Evolutionary conservation across 2,888 invertebrate genomes (phyloP).

Genomic region (Caenorhabditis afra): DNA sequence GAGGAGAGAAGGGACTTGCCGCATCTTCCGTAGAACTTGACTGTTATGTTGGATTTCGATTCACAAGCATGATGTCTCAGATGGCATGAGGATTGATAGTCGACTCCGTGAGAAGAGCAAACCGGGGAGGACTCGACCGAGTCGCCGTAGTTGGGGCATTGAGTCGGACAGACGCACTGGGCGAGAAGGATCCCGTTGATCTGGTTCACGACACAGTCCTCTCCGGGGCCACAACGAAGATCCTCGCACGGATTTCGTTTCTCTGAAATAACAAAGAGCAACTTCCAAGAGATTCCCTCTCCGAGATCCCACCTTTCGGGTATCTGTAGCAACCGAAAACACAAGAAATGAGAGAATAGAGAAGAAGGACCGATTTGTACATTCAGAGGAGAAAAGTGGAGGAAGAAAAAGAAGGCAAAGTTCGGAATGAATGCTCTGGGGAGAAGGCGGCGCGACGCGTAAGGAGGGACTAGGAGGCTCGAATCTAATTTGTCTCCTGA

Average conservation of each 20-base stretch:
- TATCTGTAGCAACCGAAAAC: constrained; percentile 45
- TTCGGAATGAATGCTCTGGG: constrained; percentile 46
- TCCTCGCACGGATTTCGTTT: constrained; percentile 74
- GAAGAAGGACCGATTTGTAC: constrained; percentile 21
- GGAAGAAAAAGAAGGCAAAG: constrained; percentile 24
- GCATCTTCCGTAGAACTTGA: constrained; percentile 83
- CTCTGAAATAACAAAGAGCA: too few species aligned
- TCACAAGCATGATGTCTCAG: constrained; percentile 79
- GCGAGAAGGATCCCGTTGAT: constrained; percentile 66
- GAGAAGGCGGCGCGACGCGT: constrained; percentile 4
- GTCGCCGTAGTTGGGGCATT: constrained; percentile 72
- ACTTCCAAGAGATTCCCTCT: background rate
- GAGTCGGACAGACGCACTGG: constrained; percentile 68
- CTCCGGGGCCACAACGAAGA: constrained; percentile 72
- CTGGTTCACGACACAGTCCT: constrained; percentile 71
- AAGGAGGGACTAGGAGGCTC: constrained; percentile 18
- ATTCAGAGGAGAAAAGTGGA: constrained; percentile 16
- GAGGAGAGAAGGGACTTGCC: constrained; percentile 76
- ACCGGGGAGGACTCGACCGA: constrained; percentile 83
- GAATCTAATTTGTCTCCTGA: constrained; percentile 56
- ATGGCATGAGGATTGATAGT: constrained; percentile 70
- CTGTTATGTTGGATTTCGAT: constrained; percentile 81
- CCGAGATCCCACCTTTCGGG: constrained; percentile 37
- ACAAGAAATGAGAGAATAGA: constrained; percentile 16
- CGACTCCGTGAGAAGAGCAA: constrained; percentile 84